Conservation (phyloP, 2,113 vertebrate species). For the Coptodon bakossiorum region DNA sequence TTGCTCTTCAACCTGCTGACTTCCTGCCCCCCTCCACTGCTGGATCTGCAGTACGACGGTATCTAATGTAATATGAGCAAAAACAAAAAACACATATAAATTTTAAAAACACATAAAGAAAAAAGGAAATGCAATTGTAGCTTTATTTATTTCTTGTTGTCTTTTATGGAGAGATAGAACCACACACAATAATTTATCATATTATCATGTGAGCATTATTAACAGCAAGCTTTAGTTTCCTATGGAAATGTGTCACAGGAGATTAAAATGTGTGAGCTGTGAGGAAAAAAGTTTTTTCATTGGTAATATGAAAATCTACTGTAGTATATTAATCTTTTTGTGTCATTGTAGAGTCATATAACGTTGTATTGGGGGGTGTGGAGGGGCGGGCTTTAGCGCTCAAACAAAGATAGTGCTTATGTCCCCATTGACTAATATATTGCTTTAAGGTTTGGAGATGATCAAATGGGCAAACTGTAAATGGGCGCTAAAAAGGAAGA, state of each 20-base stretch:
- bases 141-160: background rate
- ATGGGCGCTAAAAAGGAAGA: background rate
- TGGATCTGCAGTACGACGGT: conserved; percentile 39
- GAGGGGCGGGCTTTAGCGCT: background rate
- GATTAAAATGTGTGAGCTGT: background rate
- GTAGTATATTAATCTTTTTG: background rate
- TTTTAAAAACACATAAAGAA: background rate
- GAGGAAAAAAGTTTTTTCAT: fast-evolving
- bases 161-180: background rate
- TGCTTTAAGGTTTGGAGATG: background rate
- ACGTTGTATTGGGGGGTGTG: background rate
- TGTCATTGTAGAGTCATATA: background rate
- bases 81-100: background rate
- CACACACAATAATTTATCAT: background rate
- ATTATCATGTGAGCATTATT: background rate
- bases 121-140: background rate
- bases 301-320: background rate
- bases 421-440: background rate
- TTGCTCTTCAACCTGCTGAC: background rate
- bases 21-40: conserved; percentile 22
- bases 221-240: background rate
- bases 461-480: background rate
- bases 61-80: conserved; percentile 7
- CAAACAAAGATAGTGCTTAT: background rate
- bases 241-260: background rate